Evolutionary conservation across 2,888 invertebrate species (phyloP).

Genomic region (Drosophila peninsularis): DNA sequence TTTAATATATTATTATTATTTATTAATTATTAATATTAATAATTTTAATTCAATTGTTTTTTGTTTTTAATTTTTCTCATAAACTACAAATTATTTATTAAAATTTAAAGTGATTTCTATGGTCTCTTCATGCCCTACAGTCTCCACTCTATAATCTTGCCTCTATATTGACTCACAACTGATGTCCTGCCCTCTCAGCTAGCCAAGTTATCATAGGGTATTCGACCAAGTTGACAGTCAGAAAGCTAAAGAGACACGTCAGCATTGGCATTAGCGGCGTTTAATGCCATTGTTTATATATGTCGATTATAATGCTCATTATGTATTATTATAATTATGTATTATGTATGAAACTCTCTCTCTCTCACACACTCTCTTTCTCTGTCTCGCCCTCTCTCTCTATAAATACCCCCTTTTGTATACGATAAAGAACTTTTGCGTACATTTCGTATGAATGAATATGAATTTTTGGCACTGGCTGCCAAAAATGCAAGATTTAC

Average conservation of each 20-base stretch:
- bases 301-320: conserved; percentile 29
- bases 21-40: no score
- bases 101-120: no score
- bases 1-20: no score
- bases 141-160: no score
- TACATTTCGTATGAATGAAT: conserved; percentile 61
- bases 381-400: neutral
- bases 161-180: neutral
- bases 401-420: conserved; percentile 3
- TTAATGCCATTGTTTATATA: conserved; percentile 40
- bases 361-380: neutral
- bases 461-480: conserved; percentile 49
- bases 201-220: conserved; percentile 24
- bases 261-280: conserved; percentile 23
- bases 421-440: conserved; percentile 33
- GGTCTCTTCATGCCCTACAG: no score
- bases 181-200: neutral
- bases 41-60: no score
- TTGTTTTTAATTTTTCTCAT: no score
- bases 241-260: conserved; percentile 18
- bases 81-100: no score
- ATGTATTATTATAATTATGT: conserved; percentile 36
- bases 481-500: conserved; percentile 40
- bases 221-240: conserved; percentile 1
- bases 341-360: neutral